Percentiles rank a stretch among this genome's conserved stretches.
Conservation (phyloP, 1,140 invertebrate species). For the Aphelenchoides fujianensis region DNA sequence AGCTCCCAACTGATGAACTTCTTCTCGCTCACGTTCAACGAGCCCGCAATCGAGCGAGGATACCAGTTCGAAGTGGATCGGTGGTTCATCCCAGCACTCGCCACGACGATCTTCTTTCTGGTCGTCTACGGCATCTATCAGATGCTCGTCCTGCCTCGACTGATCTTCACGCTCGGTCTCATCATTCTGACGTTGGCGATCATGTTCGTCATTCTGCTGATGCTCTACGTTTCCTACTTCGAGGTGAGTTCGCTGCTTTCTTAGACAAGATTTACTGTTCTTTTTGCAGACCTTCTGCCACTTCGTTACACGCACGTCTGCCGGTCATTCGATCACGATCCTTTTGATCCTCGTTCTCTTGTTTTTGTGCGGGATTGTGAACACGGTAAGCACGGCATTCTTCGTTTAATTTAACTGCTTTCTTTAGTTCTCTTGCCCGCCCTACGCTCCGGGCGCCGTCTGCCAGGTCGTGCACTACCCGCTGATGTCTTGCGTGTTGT, state of each 20-base stretch:
- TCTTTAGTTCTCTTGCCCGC: conserved; percentile 54
- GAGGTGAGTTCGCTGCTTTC: conserved; percentile 38
- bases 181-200: conserved; percentile 48
- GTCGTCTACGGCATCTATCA: conserved; percentile 58
- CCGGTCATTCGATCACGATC: conserved; percentile 58
- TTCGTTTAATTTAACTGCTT: background rate
- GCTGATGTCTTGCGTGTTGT: conserved; percentile 51
- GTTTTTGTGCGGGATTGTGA: conserved; percentile 61
- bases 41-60: conserved; percentile 32
- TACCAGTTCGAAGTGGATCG: conserved; percentile 59
- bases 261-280: conserved; percentile 11
- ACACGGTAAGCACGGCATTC: conserved; percentile 40
- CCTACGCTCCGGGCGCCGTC: conserved; percentile 25
- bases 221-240: conserved; percentile 58
- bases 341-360: conserved; percentile 55
- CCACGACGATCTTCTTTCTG: conserved; percentile 58
- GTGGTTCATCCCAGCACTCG: conserved; percentile 60
- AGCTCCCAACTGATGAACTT: conserved; percentile 28
- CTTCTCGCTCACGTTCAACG: conserved; percentile 40
- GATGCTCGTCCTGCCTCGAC: conserved; percentile 37
- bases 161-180: conserved; percentile 50
- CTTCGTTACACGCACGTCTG: conserved; percentile 56
- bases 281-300: conserved; percentile 60
- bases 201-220: conserved; percentile 59
- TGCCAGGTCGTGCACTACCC: conserved; percentile 55